These are phyloP conservation scores for Artibeus jamaicensis DNA, from an alignment of 2,797 vertebrate species.

Conservation along the genomic window DNA sequence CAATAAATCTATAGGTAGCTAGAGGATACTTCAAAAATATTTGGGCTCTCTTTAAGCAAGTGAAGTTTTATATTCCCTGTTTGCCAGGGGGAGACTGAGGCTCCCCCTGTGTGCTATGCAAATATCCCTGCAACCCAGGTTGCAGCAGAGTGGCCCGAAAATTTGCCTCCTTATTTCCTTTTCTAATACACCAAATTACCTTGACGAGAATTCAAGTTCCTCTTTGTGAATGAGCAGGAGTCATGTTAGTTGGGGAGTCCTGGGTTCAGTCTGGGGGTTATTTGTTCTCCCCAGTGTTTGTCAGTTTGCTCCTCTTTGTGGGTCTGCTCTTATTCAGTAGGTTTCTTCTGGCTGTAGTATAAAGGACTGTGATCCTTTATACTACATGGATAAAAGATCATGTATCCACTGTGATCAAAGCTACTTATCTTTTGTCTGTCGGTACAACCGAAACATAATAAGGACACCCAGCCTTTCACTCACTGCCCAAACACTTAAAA, in stretches of 20 bases:
- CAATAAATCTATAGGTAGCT: not conserved
- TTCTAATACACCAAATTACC: not conserved
- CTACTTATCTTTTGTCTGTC: not conserved
- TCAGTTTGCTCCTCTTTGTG: not conserved
- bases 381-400: no score
- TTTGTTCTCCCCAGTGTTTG: not conserved
- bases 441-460: not conserved
- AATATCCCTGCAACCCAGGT: not conserved
- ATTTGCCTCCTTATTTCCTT: not conserved
- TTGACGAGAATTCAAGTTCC: not conserved
- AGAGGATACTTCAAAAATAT: not conserved
- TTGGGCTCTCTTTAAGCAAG: not conserved
- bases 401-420: not conserved
- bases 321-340: not conserved
- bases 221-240: not conserved
- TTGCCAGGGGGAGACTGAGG: not conserved
- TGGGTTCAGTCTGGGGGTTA: not conserved
- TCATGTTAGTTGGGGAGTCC: not conserved
- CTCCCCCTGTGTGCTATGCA: not conserved
- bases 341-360: not conserved
- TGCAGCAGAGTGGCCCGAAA: not conserved
- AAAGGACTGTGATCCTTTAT: not conserved
- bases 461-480: not conserved
- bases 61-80: not conserved
- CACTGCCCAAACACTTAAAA: not conserved